These are phyloP conservation scores for Parnassius apollo DNA, from an alignment of 2,888 invertebrate genomes.

Conservation along the genomic window DNA sequence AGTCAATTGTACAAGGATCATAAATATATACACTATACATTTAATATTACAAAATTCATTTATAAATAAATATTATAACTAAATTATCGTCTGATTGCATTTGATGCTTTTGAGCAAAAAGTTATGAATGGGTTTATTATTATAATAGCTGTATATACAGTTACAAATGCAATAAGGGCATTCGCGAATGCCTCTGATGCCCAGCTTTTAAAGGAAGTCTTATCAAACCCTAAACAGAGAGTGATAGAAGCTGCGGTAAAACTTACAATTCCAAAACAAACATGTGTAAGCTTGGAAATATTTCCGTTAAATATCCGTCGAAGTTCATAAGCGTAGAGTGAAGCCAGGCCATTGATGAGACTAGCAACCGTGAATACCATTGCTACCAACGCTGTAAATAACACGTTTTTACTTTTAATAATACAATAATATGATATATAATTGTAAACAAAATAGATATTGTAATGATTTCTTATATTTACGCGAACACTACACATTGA, in stretches of 20 bases:
- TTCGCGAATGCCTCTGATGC: conserved; percentile 37
- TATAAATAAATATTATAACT: neutral
- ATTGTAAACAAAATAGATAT: too few species aligned
- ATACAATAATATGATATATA: conserved; percentile 1
- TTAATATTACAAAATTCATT: too few species aligned
- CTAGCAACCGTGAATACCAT: conserved; percentile 41
- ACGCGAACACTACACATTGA: too few species aligned
- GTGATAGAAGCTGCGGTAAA: conserved; percentile 42
- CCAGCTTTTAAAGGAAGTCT: conserved; percentile 44
- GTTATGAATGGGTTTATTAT: conserved; percentile 48
- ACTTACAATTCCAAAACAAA: conserved; percentile 44
- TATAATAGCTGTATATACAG: conserved; percentile 40
- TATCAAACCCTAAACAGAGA: conserved; percentile 57
- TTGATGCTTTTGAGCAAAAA: conserved; percentile 34
- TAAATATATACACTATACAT: too few species aligned
- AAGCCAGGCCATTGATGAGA: conserved; percentile 40
- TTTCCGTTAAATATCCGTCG: conserved; percentile 35
- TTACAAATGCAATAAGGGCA: conserved; percentile 45
- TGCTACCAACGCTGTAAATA: conserved; percentile 40
- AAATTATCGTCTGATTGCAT: conserved; percentile 23
- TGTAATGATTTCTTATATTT: too few species aligned
- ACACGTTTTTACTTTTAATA: conserved; percentile 18
- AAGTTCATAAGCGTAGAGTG: conserved; percentile 41
- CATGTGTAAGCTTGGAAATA: conserved; percentile 41
- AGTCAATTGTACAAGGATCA: too few species aligned